Conservation (phyloP, 2,113 vertebrate genomes). For the Perca fluviatilis region DNA sequence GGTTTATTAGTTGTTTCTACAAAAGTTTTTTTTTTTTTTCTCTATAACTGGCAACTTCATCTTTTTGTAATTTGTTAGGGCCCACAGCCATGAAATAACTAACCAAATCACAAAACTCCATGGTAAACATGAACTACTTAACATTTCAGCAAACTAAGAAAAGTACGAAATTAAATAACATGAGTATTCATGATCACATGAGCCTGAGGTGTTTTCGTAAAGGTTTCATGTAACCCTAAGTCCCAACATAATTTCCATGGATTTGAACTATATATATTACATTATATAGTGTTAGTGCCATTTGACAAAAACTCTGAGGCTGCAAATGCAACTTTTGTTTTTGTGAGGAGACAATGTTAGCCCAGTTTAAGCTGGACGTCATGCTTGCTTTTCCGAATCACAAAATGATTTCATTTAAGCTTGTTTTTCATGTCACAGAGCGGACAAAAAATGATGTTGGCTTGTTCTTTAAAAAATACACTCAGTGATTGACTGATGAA, state of each 20-base stretch:
- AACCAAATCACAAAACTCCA: neutral
- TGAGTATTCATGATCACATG: neutral
- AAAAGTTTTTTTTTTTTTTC: neutral
- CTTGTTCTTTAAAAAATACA: neutral
- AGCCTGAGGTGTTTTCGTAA: constrained; percentile 2
- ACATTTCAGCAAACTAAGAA: neutral
- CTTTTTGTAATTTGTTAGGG: neutral
- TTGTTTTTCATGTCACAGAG: constrained; percentile 1
- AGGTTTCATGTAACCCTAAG: neutral
- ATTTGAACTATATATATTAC: neutral
- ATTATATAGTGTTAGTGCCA: neutral
- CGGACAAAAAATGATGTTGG: neutral
- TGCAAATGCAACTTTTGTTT: neutral
- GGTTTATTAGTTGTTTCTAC: constrained; percentile 2
- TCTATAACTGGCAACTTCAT: neutral
- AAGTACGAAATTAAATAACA: too few species aligned
- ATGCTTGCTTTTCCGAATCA: neutral
- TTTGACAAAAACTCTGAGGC: neutral
- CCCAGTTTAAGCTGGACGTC: neutral
- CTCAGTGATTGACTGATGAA: too few species aligned
- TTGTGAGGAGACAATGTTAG: neutral
- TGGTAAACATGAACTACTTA: neutral
- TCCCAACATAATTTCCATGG: constrained; percentile 8
- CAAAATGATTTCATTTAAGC: constrained; percentile 11
- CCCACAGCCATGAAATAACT: neutral